Evolutionary conservation across 2,797 vertebrate species (phyloP), one percentile per base, ranked within the genome.

Genomic region (Pseudochaenichthys georgianus): DNA sequence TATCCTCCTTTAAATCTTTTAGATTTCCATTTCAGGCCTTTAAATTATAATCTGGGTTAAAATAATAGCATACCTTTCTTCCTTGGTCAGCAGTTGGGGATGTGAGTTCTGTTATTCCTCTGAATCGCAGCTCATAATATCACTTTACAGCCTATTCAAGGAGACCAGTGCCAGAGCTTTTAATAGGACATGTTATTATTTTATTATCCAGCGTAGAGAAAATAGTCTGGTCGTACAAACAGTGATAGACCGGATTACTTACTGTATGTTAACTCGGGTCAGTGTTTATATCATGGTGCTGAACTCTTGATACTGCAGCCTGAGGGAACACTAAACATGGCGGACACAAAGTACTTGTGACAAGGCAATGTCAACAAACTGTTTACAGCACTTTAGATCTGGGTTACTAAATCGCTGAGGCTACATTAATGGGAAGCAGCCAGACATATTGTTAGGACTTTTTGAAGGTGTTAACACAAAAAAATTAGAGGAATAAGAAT

Each of bases 241-340:
- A 73, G 73, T 57, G 28, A 3, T 38, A 62, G 70, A 50, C 13
- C 11, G 8, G 23, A 60, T 47, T 50, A 16, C 34, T 64, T 2
- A 23, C 38, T 66, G 28, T 23, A 5, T 48, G 48, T 71, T 42
- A 34, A 51, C 21, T 55, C 55, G 59, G 81, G 84, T 85, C 82
- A 61, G 64, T 28, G 77, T 70, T 79, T 80, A 81, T 65, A 38
- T 86, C 77, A 61, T 48, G 47, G 28, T 45, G 77, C 70, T 75
- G 82, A 85, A 57, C 68, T 81, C 51, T 28, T 77, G 78, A 87
- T 81, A 13, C 83, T 68, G 60, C 81, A 83, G 82, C 87, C 84
- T 1, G 82, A 73, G 84, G 86, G 83, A 54, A 85, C 73, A 50
- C 9, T 64, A 48, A 85, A 72, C 73, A 77, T 13, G 60, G 43